A percentile compares a stretch with the other conserved stretches of the same genome.
Evolutionary conservation across 2,113 vertebrate species (phyloP).

Genomic region (Micronisus gabar): DNA sequence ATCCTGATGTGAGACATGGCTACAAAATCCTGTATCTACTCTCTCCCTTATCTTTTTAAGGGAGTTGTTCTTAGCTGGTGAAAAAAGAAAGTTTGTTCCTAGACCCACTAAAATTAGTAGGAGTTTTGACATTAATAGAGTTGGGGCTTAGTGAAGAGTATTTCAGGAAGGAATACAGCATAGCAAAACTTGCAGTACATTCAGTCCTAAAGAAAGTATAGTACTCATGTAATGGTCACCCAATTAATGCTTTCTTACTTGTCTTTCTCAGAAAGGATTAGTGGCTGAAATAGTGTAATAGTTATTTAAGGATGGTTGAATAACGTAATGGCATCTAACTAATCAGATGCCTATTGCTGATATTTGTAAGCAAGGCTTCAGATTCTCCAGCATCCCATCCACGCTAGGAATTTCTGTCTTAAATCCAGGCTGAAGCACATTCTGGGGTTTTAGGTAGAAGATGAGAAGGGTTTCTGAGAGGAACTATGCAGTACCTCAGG

Average conservation of each 20-base stretch:
- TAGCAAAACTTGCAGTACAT: not conserved
- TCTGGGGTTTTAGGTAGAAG: not conserved
- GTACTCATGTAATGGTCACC: not conserved
- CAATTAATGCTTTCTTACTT: not conserved
- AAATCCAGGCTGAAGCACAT: not conserved
- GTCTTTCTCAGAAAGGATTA: conserved; percentile 50
- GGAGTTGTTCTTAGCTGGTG: not conserved
- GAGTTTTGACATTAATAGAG: not conserved
- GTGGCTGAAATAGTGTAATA: not conserved
- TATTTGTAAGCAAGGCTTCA: not conserved
- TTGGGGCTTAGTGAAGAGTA: not conserved
- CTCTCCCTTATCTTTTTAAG: not conserved
- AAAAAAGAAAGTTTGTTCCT: not conserved
- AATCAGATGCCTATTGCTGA: not conserved
- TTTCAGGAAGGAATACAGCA: conserved; percentile 21
- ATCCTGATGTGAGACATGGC: not conserved
- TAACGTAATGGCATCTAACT: not conserved
- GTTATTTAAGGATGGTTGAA: conserved; percentile 24
- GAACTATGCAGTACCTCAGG: not conserved
- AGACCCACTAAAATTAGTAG: not conserved
- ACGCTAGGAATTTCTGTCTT: not conserved
- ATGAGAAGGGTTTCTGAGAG: not conserved
- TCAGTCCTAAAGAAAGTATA: conserved; percentile 6
- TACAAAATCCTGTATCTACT: not conserved
- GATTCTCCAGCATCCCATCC: not conserved